Base-by-base conservation (phyloP, 2,113 vertebrate genomes). In the Orycteropus afer region DNA sequence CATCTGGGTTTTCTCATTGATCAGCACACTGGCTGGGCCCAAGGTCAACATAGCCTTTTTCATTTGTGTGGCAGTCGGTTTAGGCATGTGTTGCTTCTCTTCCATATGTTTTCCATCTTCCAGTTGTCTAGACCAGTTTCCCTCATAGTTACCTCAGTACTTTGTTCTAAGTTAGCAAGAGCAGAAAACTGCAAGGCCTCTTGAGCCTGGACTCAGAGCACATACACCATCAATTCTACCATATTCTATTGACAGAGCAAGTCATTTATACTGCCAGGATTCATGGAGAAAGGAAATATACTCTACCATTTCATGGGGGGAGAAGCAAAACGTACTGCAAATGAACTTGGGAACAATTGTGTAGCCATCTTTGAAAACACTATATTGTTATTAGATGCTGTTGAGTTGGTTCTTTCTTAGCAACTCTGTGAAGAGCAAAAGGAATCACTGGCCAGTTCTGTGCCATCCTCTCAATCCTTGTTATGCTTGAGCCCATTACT, bases 71-170 rank as follows among this genome's bases (percentile, higher is more conserved):
- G 9, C 20, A 12, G 17, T 65, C 2, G 5, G 0, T 37, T 20
- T 2, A 15, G 13, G 2, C 9, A 1, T 49, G 32, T 2, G 0
- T 5, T 34, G 57, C 29, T 73, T 22, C 4, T 59, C 15, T 61
- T 42, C 17, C 17, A 0, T 0, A 0, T 7, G 7, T 1, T 14
- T 20, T 40, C 45, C 1, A 9, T 40, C 29, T 14, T 77, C 15
- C 29, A 29, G 23, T 1, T 92, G 14, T 2, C 14, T 7, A 55
- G 25, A 8, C 55, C 42, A 27, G 23, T 85, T 88, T 77, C 49
- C 20, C 65, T 34, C 5, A 12, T 34, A 32, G 15, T 15, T 22
- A 12, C 34, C 25, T 85, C 40, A 91, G 29, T 45, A 11, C 23
- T 37, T 1, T 37, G 7, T 49, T 80, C 14, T n/a, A 55, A 67